Evolutionary conservation across 1,140 invertebrate species (phyloP), one percentile per base, ranked within the genome.

Genomic region (Rhopalosiphum maidis): DNA sequence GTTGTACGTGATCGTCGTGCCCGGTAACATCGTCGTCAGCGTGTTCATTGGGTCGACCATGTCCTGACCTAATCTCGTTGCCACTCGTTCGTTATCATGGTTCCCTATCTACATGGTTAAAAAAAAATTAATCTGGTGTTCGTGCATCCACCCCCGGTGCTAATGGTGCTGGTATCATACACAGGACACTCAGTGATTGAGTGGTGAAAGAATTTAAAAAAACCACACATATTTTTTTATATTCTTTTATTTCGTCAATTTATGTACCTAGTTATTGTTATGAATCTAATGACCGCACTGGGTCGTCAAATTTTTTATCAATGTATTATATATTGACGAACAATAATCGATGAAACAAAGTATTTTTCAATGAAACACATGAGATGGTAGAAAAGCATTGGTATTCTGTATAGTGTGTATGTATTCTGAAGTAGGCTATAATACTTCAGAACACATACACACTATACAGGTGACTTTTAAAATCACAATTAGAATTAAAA

Each of bases 41-140:
- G 97, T 97, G 94, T 97, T 97, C 94, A 98, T 96, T 21, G 96
- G 96, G 95, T 98, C 97, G 1, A 97, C 96, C 94, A 96, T 95
- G 48, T 96, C 95, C 0, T 95, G 95, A 21, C 96, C 96, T 94
- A 96, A 96, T 91, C 97, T 95, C n/a, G 96, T 96, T 0, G 96
- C 96, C 21, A 97, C 96, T 94, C 98, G 96, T 90, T 95, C 95
- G n/a, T 96, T 96, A 95, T 98, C 97, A 94, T 98, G 97, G 95
- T 97, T 98, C 60, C 97, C 97, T 95, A 97, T 95, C 97, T 97
- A 37, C 25, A 23, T 0, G n/a, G 22, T 54, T 1, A 37, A 37
- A 37, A 37, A 37, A 37, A 37, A 37, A 37, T 37, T 37, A 1
- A 37, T 37, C 37, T 37, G 37, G 37, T 37, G 1, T 37, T 2